phyloP scores from a whole-genome alignment of 2,888 invertebrate species.

The Hanleya hanleyi region DNA sequence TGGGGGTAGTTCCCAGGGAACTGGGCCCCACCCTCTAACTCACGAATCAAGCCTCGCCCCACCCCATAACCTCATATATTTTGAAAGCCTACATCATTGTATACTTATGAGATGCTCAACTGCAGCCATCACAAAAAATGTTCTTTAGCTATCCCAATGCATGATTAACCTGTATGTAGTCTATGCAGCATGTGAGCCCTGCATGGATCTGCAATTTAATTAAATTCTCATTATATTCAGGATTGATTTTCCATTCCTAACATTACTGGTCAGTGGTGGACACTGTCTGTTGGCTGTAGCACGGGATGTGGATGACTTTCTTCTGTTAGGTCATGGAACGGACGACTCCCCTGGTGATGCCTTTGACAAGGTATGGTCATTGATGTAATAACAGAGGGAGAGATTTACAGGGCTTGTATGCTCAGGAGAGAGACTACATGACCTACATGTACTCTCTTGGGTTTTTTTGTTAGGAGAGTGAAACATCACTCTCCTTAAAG shows the following conservation, averaged over 20 bases:
- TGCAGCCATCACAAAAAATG: too few relatives aligned
- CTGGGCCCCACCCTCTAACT: too few relatives aligned
- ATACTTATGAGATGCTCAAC: too few relatives aligned
- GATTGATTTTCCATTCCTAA: constrained; percentile 90
- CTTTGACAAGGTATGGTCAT: constrained; percentile 85
- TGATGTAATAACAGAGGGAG: not conserved
- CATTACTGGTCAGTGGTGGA: constrained; percentile 93
- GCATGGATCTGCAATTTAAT: too few relatives aligned
- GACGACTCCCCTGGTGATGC: constrained; percentile 96
- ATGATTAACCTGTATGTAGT: too few relatives aligned
- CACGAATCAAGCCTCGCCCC: too few relatives aligned
- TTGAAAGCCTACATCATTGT: too few relatives aligned
- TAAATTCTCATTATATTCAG: too few relatives aligned
- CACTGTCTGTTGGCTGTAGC: constrained; percentile 86
- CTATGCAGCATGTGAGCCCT: too few relatives aligned
- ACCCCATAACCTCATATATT: too few relatives aligned
- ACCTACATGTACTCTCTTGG: not conserved
- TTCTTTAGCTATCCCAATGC: too few relatives aligned
- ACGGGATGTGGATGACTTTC: constrained; percentile 83
- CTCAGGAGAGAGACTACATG: not conserved
- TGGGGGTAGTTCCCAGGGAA: too few relatives aligned
- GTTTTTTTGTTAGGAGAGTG: not conserved
- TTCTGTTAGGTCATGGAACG: constrained; percentile 84
- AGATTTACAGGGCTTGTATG: not conserved
- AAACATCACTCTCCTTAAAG: not conserved